These are phyloP conservation scores for Troilus luridus DNA, from an alignment of 2,888 invertebrate species.

Conservation along the genomic window DNA sequence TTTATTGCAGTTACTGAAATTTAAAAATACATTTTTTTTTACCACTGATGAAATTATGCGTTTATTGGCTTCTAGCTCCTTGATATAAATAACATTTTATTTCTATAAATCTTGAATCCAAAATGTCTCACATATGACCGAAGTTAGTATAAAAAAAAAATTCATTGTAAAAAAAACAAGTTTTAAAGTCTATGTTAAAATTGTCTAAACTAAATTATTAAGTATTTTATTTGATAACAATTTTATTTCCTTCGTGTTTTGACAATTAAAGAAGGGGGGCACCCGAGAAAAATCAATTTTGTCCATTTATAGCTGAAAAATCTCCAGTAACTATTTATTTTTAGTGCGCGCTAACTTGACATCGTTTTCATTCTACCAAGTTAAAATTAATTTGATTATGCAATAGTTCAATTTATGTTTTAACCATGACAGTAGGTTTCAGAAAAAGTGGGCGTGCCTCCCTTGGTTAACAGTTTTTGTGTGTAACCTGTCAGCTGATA, in stretches of 20 bases:
- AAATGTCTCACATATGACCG: background rate
- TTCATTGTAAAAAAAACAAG: background rate
- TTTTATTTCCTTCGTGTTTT: background rate
- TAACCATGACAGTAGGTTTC: conserved; percentile 36
- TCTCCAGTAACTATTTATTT: conserved; percentile 12
- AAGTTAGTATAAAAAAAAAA: background rate
- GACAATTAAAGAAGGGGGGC: conserved; percentile 23
- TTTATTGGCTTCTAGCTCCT: background rate
- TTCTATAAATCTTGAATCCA: background rate
- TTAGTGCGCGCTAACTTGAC: conserved; percentile 1
- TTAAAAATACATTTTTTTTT: background rate
- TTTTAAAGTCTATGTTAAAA: background rate
- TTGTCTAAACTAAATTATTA: background rate
- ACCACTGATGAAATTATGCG: background rate
- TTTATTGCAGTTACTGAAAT: background rate
- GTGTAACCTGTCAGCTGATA: conserved; percentile 53
- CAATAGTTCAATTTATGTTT: conserved; percentile 33
- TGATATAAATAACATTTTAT: background rate
- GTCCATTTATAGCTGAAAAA: background rate
- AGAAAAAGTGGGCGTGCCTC: conserved; percentile 60
- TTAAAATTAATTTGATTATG: conserved; percentile 37
- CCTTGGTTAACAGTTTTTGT: conserved; percentile 56
- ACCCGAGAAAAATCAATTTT: background rate
- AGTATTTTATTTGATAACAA: background rate
- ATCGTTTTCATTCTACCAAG: conserved; percentile 5